These are phyloP conservation scores for Neosalanx taihuensis DNA, from an alignment of 2,797 vertebrate species.

Conservation along the genomic window DNA sequence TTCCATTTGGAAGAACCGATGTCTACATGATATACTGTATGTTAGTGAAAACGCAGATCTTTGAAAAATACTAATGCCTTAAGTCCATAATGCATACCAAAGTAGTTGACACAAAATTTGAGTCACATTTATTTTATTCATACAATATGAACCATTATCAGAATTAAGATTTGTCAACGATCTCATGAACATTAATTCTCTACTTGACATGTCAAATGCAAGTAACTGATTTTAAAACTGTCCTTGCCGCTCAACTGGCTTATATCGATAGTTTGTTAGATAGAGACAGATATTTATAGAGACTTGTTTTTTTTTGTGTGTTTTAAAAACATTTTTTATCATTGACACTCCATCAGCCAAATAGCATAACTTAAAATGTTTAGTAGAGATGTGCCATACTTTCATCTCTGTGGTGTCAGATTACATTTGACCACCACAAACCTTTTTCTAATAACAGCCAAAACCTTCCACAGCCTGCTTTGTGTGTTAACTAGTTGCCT, in stretches of 20 bases:
- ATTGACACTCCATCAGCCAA: background rate
- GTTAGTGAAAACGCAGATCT: conserved; percentile 51
- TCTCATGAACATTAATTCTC: background rate
- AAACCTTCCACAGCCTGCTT: conserved; percentile 26
- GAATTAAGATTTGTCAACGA: background rate
- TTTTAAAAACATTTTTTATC: no score
- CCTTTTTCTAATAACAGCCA: background rate
- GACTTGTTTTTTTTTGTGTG: background rate
- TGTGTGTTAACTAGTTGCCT: conserved; percentile 44
- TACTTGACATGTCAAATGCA: background rate
- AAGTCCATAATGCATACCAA: conserved; percentile 75
- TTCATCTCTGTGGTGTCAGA: background rate
- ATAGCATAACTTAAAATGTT: background rate
- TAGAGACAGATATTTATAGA: no score
- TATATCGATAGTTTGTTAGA: background rate
- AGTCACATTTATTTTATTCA: conserved; percentile 33
- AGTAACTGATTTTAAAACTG: background rate
- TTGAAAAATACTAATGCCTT: conserved; percentile 73
- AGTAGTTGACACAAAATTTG: conserved; percentile 63
- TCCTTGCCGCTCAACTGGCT: background rate
- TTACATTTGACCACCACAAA: background rate
- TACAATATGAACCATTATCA: conserved; percentile 12
- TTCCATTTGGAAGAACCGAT: conserved; percentile 50
- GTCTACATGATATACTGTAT: conserved; percentile 43
- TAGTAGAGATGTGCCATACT: background rate